Evolutionary conservation across 2,113 vertebrate genomes (phyloP).

Genomic region (Oryzias woworae): DNA sequence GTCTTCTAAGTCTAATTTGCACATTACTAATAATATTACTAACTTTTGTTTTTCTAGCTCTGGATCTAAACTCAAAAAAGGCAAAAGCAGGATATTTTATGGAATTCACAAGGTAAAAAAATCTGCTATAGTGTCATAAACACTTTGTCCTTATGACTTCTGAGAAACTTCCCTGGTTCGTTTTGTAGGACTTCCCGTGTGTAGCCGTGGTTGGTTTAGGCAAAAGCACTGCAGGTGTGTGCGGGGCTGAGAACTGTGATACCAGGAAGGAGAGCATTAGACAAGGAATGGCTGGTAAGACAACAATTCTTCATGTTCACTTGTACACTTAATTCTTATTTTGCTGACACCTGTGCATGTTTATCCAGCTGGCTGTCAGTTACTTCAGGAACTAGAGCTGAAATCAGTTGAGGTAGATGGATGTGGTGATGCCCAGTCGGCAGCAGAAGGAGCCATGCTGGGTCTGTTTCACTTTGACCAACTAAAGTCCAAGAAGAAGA

Average conservation of each 20-base stretch:
- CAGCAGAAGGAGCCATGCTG: slow-evolving; percentile 91
- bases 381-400: slow-evolving; percentile 89
- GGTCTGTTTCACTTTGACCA: slow-evolving; percentile 91
- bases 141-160: neutral
- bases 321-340: neutral
- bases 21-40: too few species aligned
- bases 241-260: slow-evolving; percentile 88
- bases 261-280: slow-evolving; percentile 90
- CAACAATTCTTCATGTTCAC: neutral
- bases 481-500: slow-evolving; percentile 91
- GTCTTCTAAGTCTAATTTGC: too few species aligned
- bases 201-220: slow-evolving; percentile 90
- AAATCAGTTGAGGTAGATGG: slow-evolving; percentile 88
- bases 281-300: slow-evolving; percentile 85
- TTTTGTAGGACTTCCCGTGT: slow-evolving; percentile 85
- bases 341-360: slow-evolving; percentile 2
- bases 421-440: slow-evolving; percentile 90
- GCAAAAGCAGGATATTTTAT: slow-evolving; percentile 89
- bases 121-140: neutral
- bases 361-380: slow-evolving; percentile 84
- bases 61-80: slow-evolving; percentile 89
- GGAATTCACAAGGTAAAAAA: slow-evolving; percentile 88
- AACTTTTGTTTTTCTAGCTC: slow-evolving; percentile 75
- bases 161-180: neutral
- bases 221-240: slow-evolving; percentile 79